Percentiles rank a stretch among this genome's conserved stretches.
phyloP scores from a whole-genome alignment of 2,113 vertebrate genomes.

The Heterocephalus glaber region DNA sequence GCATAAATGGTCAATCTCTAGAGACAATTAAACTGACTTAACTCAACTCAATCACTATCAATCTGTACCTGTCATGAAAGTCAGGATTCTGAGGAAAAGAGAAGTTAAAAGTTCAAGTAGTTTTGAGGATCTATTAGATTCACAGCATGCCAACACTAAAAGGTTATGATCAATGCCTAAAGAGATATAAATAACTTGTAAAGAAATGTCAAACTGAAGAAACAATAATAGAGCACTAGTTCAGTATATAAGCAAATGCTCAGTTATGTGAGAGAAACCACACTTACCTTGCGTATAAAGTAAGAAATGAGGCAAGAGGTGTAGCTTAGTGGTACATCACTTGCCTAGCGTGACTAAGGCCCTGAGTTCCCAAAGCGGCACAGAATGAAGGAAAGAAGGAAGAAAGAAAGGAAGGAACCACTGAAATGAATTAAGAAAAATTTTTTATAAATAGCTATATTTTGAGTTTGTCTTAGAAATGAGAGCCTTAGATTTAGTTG shows the following conservation, averaged over 20 bases:
- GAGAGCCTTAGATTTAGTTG: neutral
- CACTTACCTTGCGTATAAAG: neutral
- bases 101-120: neutral
- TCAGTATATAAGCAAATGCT: neutral
- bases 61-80: neutral
- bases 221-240: neutral
- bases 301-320: neutral
- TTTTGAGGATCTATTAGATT: constrained; percentile 2
- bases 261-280: constrained; percentile 13
- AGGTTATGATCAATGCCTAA: neutral
- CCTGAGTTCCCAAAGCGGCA: neutral
- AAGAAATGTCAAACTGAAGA: constrained; percentile 25
- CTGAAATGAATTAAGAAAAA: neutral
- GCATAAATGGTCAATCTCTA: neutral
- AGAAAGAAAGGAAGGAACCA: neutral
- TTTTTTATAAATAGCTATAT: neutral
- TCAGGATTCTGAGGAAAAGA: constrained; percentile 39
- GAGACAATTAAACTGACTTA: constrained; percentile 45
- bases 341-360: neutral
- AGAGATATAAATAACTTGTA: neutral
- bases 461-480: constrained; percentile 27
- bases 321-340: neutral
- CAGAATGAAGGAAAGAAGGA: neutral
- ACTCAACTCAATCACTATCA: neutral
- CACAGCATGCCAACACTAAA: neutral